Conservation (phyloP, 2,113 vertebrate species). For the Fulmarus glacialis region DNA sequence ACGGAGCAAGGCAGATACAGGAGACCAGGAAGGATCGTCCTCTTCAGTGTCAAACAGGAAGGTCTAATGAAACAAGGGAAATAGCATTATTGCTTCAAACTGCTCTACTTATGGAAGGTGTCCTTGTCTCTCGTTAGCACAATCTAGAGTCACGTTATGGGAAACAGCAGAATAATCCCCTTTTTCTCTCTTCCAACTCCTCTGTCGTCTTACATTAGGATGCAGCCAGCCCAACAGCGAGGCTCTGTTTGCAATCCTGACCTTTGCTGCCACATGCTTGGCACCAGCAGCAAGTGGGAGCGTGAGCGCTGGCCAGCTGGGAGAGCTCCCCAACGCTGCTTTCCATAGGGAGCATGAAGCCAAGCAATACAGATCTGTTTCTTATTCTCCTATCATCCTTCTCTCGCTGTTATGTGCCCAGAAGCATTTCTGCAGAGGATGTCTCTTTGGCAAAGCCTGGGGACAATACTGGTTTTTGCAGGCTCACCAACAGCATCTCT, state of each 20-base stretch:
- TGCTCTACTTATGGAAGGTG: background rate
- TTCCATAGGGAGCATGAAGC: fast-evolving
- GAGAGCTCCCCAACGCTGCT: background rate
- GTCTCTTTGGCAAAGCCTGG: background rate
- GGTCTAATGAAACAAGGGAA: background rate
- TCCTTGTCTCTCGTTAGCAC: background rate
- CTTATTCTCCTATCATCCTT: background rate
- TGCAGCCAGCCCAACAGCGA: background rate
- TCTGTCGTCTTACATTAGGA: background rate
- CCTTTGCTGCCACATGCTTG: background rate
- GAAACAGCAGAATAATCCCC: background rate
- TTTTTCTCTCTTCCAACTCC: background rate
- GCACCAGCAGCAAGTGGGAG: background rate
- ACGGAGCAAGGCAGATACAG: background rate
- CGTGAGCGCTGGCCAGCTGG: background rate
- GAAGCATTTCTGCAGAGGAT: background rate
- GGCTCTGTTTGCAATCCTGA: background rate
- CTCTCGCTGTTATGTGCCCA: background rate
- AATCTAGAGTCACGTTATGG: background rate
- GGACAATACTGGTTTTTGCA: background rate
- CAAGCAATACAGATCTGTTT: background rate
- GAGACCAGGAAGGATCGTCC: background rate
- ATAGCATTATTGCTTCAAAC: background rate
- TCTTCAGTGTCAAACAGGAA: background rate
- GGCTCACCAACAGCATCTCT: background rate